Conservation (phyloP, 2,888 invertebrate genomes). For the Horisme vitalbata region DNA sequence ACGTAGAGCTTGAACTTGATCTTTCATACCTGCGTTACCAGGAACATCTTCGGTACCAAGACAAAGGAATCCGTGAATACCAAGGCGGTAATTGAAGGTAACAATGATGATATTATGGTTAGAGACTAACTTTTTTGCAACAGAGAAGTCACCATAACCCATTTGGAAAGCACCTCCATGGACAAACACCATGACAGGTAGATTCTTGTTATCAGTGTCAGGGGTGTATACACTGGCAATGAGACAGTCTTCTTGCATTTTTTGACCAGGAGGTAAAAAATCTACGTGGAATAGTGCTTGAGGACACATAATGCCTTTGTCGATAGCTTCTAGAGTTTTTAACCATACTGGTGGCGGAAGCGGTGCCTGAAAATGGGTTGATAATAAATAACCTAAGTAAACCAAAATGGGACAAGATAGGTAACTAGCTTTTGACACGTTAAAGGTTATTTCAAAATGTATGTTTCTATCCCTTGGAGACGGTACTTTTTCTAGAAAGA, state of each 20-base stretch:
- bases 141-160: conserved; percentile 34
- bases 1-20: conserved; percentile 42
- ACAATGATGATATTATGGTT: conserved; percentile 39
- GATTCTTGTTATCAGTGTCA: conserved; percentile 25
- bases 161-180: conserved; percentile 56
- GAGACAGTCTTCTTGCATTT: conserved; percentile 39
- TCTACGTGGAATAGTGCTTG: neutral
- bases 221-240: conserved; percentile 39
- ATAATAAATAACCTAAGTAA: neutral
- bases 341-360: conserved; percentile 30
- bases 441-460: too few relatives aligned
- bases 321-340: conserved; percentile 23
- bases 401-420: too few relatives aligned
- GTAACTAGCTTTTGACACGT: too few relatives aligned
- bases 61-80: conserved; percentile 42
- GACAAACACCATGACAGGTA: conserved; percentile 55
- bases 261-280: conserved; percentile 17
- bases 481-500: too few relatives aligned
- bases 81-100: conserved; percentile 44
- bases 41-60: conserved; percentile 43
- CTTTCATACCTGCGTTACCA: conserved; percentile 51
- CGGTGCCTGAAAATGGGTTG: conserved; percentile 29
- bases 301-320: neutral
- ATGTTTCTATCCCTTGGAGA: too few relatives aligned
- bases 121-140: conserved; percentile 37